These are phyloP conservation scores for Antheraea mylitta DNA, from an alignment of 1,140 invertebrate genomes.

Conservation along the genomic window DNA sequence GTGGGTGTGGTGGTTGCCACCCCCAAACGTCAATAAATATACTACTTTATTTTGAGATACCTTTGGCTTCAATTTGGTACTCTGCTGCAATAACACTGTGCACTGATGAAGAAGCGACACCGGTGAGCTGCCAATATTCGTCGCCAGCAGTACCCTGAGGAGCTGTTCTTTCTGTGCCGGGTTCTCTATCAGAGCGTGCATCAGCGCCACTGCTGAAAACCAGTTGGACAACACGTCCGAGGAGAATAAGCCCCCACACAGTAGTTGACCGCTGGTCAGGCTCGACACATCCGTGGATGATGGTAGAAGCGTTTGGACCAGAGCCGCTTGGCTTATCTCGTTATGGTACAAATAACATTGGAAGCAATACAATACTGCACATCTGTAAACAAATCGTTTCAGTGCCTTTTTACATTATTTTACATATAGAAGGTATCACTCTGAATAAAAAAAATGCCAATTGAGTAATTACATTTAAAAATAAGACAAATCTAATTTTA, in stretches of 20 bases:
- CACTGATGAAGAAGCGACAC: slow-evolving; percentile 94
- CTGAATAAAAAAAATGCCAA: too few species aligned
- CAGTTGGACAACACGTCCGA: slow-evolving; percentile 96
- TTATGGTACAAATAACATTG: slow-evolving; percentile 98
- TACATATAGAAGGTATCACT: too few species aligned
- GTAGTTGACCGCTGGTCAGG: slow-evolving; percentile 91
- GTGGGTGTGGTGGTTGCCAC: too few species aligned
- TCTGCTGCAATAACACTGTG: slow-evolving; percentile 90
- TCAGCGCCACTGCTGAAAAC: slow-evolving; percentile 95
- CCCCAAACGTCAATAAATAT: background rate
- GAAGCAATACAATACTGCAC: slow-evolving; percentile 98
- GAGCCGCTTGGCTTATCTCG: slow-evolving; percentile 90
- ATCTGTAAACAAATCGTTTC: slow-evolving; percentile 64
- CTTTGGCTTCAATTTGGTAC: slow-evolving; percentile 92
- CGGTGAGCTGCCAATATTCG: slow-evolving; percentile 89
- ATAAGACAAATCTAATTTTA: too few species aligned
- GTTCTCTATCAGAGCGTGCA: slow-evolving; percentile 95
- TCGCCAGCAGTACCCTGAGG: slow-evolving; percentile 94
- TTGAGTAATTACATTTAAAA: too few species aligned
- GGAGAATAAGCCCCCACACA: slow-evolving; percentile 95
- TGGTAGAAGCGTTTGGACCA: slow-evolving; percentile 95
- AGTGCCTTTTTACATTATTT: too few species aligned
- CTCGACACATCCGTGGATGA: slow-evolving; percentile 86
- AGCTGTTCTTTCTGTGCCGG: slow-evolving; percentile 94
- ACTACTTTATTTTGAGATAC: slow-evolving; percentile 29